phyloP scores from a whole-genome alignment of 1,140 invertebrate species.

The Aphaenogaster ashmeadi region DNA sequence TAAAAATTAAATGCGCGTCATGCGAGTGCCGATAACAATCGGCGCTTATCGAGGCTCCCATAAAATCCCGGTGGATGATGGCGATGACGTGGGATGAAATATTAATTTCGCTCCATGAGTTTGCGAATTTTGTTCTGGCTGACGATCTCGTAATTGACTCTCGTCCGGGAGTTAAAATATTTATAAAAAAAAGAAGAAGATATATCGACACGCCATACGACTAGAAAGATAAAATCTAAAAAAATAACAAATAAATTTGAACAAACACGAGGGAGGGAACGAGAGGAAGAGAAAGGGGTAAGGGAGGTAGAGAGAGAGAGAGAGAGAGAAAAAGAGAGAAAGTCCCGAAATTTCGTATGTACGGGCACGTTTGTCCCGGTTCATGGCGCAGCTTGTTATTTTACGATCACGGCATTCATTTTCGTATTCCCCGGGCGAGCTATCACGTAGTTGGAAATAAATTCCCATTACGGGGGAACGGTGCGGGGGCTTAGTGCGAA shows the following conservation, averaged over 20 bases:
- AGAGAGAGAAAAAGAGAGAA: neutral
- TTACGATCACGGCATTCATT: constrained; percentile 55
- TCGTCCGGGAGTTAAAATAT: constrained; percentile 7
- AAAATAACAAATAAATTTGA: neutral
- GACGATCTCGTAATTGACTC: constrained; percentile 53
- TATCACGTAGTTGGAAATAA: constrained; percentile 57
- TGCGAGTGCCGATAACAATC: constrained; percentile 61
- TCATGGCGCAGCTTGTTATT: constrained; percentile 59
- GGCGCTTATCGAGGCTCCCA: constrained; percentile 53
- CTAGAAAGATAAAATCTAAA: neutral
- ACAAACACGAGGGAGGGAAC: neutral
- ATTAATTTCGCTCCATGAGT: constrained; percentile 52
- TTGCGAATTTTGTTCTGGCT: constrained; percentile 39
- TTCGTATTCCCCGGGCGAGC: constrained; percentile 51
- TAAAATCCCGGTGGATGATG: constrained; percentile 54
- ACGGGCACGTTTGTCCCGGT: constrained; percentile 42
- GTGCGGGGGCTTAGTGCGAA: constrained; percentile 27
- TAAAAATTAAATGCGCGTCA: constrained; percentile 77
- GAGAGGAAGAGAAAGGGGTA: neutral
- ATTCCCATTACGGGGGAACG: constrained; percentile 25
- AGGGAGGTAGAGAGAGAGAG: neutral
- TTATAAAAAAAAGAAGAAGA: neutral
- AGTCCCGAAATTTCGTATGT: constrained; percentile 41
- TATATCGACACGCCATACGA: neutral
- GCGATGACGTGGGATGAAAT: constrained; percentile 51